A percentile compares a stretch with the other conserved stretches of the same genome.
Evolutionary conservation across 2,797 vertebrate genomes (phyloP).

Genomic region (Coilia nasus): DNA sequence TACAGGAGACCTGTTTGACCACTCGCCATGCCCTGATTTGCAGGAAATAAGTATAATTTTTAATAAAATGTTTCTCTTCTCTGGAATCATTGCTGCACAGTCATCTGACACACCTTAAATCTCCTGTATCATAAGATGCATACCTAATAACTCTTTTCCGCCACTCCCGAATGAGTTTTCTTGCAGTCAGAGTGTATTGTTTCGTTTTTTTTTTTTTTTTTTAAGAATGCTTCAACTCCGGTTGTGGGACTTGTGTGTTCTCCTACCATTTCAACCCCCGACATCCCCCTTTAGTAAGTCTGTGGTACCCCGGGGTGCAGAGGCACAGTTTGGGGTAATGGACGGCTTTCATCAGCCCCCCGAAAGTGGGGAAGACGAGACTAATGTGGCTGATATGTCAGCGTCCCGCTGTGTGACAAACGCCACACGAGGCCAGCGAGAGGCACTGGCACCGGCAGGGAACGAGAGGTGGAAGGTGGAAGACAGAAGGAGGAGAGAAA

Average conservation of each 20-base stretch:
- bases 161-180: background rate
- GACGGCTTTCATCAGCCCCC: slow-evolving; percentile 50
- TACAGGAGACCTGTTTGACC: too few species aligned
- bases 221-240: background rate
- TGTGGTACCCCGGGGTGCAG: background rate
- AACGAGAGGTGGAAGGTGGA: background rate
- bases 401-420: background rate
- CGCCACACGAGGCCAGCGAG: background rate
- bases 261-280: background rate
- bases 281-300: too few species aligned
- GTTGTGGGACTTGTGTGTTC: background rate
- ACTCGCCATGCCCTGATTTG: too few species aligned
- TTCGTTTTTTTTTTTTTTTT: too few species aligned
- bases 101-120: background rate
- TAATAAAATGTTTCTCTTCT: background rate
- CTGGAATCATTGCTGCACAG: background rate
- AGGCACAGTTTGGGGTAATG: slow-evolving; percentile 4
- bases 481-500: slow-evolving; percentile 33
- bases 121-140: background rate
- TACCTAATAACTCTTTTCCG: background rate
- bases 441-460: background rate
- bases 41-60: too few species aligned
- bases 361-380: background rate
- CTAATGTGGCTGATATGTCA: slow-evolving; percentile 42
- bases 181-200: background rate